Evolutionary conservation across 2,888 invertebrate genomes (phyloP).

Genomic region (Parnassius orleans): DNA sequence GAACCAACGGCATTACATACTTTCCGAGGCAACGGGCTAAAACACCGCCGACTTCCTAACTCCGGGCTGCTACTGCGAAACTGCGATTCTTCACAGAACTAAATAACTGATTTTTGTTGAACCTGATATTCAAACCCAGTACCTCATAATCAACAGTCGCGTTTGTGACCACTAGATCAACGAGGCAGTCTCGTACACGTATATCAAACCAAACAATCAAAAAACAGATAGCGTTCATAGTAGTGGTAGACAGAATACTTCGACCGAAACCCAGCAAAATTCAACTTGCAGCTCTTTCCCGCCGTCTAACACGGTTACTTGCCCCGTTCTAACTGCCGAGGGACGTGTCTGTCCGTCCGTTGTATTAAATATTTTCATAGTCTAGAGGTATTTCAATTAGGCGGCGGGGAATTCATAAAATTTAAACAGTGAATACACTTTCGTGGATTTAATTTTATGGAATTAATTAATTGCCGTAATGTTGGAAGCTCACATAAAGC

Average conservation of each 20-base stretch:
- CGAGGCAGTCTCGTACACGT: too few relatives aligned
- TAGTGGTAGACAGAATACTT: constrained; percentile 20
- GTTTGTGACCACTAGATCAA: too few relatives aligned
- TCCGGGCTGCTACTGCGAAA: too few relatives aligned
- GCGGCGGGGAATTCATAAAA: constrained; percentile 10
- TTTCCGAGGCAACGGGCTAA: too few relatives aligned
- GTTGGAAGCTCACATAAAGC: neutral
- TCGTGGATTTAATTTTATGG: constrained; percentile 18
- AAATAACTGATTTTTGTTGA: too few relatives aligned
- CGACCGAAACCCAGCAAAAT: constrained; percentile 39
- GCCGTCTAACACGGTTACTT: constrained; percentile 43
- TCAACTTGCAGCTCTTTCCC: constrained; percentile 38
- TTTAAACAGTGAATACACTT: constrained; percentile 12
- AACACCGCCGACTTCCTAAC: too few relatives aligned
- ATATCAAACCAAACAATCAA: too few relatives aligned
- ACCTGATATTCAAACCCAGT: too few relatives aligned
- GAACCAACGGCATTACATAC: too few relatives aligned
- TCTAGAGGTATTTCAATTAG: constrained; percentile 24
- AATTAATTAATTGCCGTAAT: constrained; percentile 6
- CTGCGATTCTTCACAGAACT: too few relatives aligned
- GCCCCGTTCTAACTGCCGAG: constrained; percentile 32
- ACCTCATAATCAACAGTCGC: too few relatives aligned
- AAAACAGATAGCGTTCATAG: neutral
- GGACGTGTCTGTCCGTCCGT: constrained; percentile 25
- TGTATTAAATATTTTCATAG: constrained; percentile 30